Conservation (phyloP, 2,797 vertebrate genomes). For the Nyctibius grandis region DNA sequence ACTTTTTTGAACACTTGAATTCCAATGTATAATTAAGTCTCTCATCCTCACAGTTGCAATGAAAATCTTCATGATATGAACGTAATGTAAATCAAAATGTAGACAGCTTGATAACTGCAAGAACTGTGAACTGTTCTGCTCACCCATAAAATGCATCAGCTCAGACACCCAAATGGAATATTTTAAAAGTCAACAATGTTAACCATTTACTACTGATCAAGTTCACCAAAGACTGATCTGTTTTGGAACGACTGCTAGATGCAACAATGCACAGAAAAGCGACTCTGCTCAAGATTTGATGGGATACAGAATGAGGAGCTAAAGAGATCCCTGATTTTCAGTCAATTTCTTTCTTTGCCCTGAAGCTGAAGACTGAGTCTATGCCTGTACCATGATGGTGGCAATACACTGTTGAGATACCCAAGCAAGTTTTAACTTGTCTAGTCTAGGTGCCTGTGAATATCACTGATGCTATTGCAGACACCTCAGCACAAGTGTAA, state of each 20-base stretch:
- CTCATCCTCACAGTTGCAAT: background rate
- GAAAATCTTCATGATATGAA: background rate
- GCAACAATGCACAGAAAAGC: background rate
- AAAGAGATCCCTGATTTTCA: background rate
- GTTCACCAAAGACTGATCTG: background rate
- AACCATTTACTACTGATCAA: background rate
- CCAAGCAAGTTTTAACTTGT: background rate
- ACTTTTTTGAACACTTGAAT: constrained; percentile 18
- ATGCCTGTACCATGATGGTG: background rate
- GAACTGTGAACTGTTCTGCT: background rate
- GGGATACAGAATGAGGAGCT: background rate
- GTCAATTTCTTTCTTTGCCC: background rate
- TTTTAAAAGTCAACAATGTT: background rate
- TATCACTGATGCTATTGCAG: background rate
- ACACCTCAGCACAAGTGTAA: background rate
- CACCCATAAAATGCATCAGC: background rate
- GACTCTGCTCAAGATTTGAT: background rate
- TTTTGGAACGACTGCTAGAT: background rate
- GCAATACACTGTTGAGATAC: background rate
- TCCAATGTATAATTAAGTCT: constrained; percentile 12
- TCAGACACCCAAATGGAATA: background rate
- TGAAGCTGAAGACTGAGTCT: background rate
- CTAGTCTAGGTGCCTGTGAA: background rate
- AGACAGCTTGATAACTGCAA: constrained; percentile 12
- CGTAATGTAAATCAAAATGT: constrained; percentile 13